A percentile compares a stretch with the other conserved stretches of the same genome.
These are phyloP conservation scores for Carposina sasakii DNA, from an alignment of 1,140 invertebrate genomes.

Conservation along the genomic window DNA sequence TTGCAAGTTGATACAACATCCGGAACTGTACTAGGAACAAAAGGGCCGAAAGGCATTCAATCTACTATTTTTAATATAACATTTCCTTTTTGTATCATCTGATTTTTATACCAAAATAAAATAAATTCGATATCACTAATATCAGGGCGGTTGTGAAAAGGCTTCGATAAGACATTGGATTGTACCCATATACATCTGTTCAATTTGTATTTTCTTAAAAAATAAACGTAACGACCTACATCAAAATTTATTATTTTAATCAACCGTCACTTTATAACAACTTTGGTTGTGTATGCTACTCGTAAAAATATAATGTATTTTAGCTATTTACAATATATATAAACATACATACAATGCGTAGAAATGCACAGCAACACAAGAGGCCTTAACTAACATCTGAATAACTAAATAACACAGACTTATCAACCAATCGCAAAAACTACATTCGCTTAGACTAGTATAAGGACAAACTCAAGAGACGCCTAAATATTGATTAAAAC, in stretches of 20 bases:
- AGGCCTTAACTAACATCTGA: conserved; percentile 60
- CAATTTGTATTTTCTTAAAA: conserved; percentile 50
- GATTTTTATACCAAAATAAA: conserved; percentile 49
- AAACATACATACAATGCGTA: conserved; percentile 67
- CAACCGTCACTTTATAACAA: conserved; percentile 72
- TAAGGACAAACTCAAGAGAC: conserved; percentile 11
- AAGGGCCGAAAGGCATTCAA: conserved; percentile 42
- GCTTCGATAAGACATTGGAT: conserved; percentile 49
- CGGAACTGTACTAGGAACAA: conserved; percentile 61
- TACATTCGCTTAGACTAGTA: conserved; percentile 50
- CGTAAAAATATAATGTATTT: conserved; percentile 71
- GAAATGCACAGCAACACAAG: conserved; percentile 69
- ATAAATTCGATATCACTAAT: conserved; percentile 64
- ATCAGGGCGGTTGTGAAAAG: conserved; percentile 62
- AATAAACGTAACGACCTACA: conserved; percentile 69
- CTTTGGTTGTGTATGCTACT: conserved; percentile 71
- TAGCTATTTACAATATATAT: conserved; percentile 69
- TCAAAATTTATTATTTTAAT: conserved; percentile 65
- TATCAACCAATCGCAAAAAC: conserved; percentile 54
- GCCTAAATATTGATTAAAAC: too few species aligned
- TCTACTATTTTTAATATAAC: conserved; percentile 21
- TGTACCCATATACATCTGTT: conserved; percentile 46
- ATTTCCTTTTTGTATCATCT: conserved; percentile 29
- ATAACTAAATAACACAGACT: conserved; percentile 68
- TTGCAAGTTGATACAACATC: conserved; percentile 39